Base-by-base conservation (phyloP, 2,888 invertebrate genomes). In the Amiota communis region DNA sequence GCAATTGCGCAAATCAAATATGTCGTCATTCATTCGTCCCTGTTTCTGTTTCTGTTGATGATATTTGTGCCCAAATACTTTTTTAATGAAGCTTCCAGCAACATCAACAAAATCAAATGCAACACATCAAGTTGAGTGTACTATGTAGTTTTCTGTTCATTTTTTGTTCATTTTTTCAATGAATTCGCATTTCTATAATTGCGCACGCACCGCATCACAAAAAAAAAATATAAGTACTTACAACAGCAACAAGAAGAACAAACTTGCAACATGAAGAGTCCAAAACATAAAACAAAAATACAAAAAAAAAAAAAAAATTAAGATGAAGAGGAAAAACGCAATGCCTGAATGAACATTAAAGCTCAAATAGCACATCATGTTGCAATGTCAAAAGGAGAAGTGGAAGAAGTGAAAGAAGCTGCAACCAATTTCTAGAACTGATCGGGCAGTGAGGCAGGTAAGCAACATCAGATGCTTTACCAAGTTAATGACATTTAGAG, bases 291-390 rank as follows among this genome's bases (percentile, higher is more conserved):
- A 59, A 17, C 10, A 57, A 59, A 59, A 59, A 17, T 15, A 63
- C 20, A 46, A 63, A 23, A 63, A 63, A 12, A 46, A 15, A 59
- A 17, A 59, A 59, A 59, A 59, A 20, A 11, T 13, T 12, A 17
- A 59, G 53, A 17, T 46, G n/a, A 63, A 23, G 13, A 63, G 46
- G 36, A 63, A 63, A 47, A 65, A 65, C 48, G 56, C 48, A 20
- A 53, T 20, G 69, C 77, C 77, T 76, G 85, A 76, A 75, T 81
- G 82, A 86, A 83, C 83, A 86, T 84, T 86, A 84, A 84, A 80
- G 83, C 86, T 86, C 87, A 86, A 84, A 86, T 84, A 86, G 86
- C 76, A 75, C 87, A 80, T 85, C 86, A 86, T 84, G 86, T 86
- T 84, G 83, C 85, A 77, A 84, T 86, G 83, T 83, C 83, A 83